Percentiles rank a stretch among this genome's conserved stretches.
phyloP scores from a whole-genome alignment of 1,140 invertebrate species.

The Megalopta genalis region DNA sequence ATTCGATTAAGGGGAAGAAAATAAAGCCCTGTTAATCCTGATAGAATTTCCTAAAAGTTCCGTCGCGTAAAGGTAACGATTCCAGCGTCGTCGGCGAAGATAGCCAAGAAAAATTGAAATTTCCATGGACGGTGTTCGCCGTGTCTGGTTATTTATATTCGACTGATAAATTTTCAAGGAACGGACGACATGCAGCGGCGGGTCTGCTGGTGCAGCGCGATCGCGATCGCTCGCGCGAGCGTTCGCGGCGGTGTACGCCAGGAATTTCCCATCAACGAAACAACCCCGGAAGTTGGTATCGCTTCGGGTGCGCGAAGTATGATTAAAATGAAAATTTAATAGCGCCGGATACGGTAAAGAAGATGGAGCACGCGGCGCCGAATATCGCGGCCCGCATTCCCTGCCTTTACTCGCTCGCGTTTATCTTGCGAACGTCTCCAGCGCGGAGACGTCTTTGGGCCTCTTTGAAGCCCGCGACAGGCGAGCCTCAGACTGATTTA shows the following conservation, averaged over 20 bases:
- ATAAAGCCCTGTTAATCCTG: too few species aligned
- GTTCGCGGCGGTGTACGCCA: background rate
- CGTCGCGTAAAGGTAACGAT: too few species aligned
- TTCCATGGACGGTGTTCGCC: too few species aligned
- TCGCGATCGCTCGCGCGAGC: background rate
- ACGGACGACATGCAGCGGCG: background rate
- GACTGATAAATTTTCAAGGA: background rate
- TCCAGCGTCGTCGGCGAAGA: too few species aligned
- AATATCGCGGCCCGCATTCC: background rate
- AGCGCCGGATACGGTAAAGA: conserved; percentile 9
- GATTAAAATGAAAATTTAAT: conserved; percentile 49
- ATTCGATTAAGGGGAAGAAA: too few species aligned
- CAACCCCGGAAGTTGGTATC: conserved; percentile 24
- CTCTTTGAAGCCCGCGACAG: background rate
- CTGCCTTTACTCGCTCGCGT: background rate
- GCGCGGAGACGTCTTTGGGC: background rate
- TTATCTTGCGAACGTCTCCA: conserved; percentile 11
- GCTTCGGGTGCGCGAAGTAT: conserved; percentile 20
- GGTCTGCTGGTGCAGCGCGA: too few species aligned
- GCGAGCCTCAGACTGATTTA: conserved; percentile 21
- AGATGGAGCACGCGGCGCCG: conserved; percentile 4
- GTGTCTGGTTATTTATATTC: background rate
- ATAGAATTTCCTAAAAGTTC: too few species aligned
- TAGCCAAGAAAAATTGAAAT: too few species aligned
- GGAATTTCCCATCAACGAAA: conserved; percentile 33